These are phyloP conservation scores for Potorous gilbertii DNA, from an alignment of 2,797 vertebrate species.

Conservation along the genomic window DNA sequence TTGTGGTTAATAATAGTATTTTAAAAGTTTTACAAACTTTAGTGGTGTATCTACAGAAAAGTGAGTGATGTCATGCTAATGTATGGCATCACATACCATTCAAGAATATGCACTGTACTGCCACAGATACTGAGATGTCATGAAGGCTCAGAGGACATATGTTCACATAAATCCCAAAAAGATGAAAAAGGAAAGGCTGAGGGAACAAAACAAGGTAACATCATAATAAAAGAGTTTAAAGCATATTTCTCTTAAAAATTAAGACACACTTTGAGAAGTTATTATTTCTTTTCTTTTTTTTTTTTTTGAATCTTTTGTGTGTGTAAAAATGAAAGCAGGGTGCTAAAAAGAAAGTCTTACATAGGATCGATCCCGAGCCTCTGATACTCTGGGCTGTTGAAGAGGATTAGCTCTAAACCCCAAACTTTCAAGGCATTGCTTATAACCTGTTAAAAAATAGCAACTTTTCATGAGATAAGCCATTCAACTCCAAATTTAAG, in stretches of 20 bases:
- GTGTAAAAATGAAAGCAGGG: conserved; percentile 66
- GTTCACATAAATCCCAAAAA: conserved; percentile 47
- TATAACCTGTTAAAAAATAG: conserved; percentile 92
- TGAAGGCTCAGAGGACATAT: conserved; percentile 59
- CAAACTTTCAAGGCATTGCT: conserved; percentile 98
- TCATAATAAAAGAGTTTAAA: conserved; percentile 62
- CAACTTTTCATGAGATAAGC: conserved; percentile 75
- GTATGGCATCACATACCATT: neutral
- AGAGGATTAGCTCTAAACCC: conserved; percentile 98
- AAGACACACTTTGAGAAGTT: conserved; percentile 58
- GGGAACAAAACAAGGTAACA: conserved; percentile 46
- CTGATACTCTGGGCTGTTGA: conserved; percentile 99
- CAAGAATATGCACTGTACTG: conserved; percentile 42
- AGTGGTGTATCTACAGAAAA: conserved; percentile 43
- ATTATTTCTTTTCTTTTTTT: neutral
- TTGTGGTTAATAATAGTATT: conserved; percentile 45
- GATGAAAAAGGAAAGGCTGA: conserved; percentile 52
- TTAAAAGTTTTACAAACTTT: conserved; percentile 1
- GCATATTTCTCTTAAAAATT: conserved; percentile 48
- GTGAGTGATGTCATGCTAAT: conserved; percentile 9
- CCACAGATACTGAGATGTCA: conserved; percentile 56
- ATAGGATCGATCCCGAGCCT: conserved; percentile 95
- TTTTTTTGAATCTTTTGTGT: conserved; percentile 16
- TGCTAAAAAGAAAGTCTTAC: conserved; percentile 86
- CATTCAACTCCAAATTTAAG: conserved; percentile 69